Evolutionary conservation across 2,113 vertebrate species (phyloP).

Genomic region (Scatophagus argus): DNA sequence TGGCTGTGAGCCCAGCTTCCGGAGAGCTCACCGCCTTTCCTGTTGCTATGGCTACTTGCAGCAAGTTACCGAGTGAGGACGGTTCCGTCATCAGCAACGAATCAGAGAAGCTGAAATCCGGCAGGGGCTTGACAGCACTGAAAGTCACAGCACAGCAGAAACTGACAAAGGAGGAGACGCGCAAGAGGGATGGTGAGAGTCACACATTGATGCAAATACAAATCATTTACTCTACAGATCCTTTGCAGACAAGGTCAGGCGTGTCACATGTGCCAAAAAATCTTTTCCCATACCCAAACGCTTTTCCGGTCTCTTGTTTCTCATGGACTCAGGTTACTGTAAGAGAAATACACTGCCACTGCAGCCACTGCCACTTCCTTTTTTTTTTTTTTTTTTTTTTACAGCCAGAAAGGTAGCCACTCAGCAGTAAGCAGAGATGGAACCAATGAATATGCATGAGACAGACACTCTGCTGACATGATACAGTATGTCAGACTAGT

Average conservation of each 20-base stretch:
- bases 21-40: constrained; percentile 86
- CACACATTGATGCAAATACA: constrained; percentile 48
- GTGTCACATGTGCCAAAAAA: constrained; percentile 30
- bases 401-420: constrained; percentile 45
- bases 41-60: constrained; percentile 99
- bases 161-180: constrained; percentile 90
- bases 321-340: constrained; percentile 20
- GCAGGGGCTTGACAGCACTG: constrained; percentile 88
- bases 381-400: constrained; percentile 56
- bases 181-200: constrained; percentile 91
- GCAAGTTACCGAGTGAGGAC: constrained; percentile 94
- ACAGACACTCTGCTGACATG: constrained; percentile 70
- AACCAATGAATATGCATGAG: constrained; percentile 76
- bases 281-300: constrained; percentile 13
- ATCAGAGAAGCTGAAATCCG: constrained; percentile 92
- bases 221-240: constrained; percentile 48
- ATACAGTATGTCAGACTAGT: constrained; percentile 58
- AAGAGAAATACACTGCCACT: constrained; percentile 43
- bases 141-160: constrained; percentile 91
- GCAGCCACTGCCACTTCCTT: constrained; percentile 50
- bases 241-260: constrained; percentile 48
- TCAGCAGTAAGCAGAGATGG: constrained; percentile 65
- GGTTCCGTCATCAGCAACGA: constrained; percentile 97
- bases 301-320: constrained; percentile 24
- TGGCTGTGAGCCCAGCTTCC: constrained; percentile 80